These are phyloP conservation scores for Pseudochirops corinnae DNA, from an alignment of 2,797 vertebrate species.

Conservation along the genomic window DNA sequence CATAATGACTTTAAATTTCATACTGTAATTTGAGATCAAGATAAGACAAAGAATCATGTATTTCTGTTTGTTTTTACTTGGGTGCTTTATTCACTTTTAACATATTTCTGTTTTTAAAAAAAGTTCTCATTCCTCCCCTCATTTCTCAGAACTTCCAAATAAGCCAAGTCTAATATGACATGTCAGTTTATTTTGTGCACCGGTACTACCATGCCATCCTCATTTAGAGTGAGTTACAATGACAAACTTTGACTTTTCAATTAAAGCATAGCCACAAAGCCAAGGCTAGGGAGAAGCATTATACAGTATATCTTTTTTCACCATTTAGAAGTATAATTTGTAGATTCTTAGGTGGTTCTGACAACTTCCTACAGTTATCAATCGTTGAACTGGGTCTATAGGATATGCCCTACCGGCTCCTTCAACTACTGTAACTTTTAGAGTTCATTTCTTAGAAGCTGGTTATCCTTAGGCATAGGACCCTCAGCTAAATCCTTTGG, in stretches of 20 bases:
- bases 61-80: neutral
- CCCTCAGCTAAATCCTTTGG: neutral
- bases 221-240: neutral
- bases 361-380: neutral
- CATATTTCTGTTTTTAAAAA: neutral
- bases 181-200: neutral
- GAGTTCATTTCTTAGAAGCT: neutral
- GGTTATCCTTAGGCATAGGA: neutral
- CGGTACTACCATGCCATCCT: neutral
- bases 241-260: neutral
- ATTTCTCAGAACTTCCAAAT: neutral
- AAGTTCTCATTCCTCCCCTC: neutral
- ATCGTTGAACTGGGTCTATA: neutral
- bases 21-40: neutral
- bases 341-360: neutral
- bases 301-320: neutral
- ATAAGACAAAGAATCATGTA: neutral
- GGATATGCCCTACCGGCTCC: neutral
- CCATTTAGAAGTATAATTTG: neutral
- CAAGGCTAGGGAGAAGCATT: neutral
- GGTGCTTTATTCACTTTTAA: neutral
- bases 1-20: neutral
- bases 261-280: neutral
- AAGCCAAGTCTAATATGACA: neutral
- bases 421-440: neutral